Evolutionary conservation across 1,140 invertebrate species (phyloP), one percentile per base, ranked within the genome.

Genomic region (Anadara kagoshimensis): DNA sequence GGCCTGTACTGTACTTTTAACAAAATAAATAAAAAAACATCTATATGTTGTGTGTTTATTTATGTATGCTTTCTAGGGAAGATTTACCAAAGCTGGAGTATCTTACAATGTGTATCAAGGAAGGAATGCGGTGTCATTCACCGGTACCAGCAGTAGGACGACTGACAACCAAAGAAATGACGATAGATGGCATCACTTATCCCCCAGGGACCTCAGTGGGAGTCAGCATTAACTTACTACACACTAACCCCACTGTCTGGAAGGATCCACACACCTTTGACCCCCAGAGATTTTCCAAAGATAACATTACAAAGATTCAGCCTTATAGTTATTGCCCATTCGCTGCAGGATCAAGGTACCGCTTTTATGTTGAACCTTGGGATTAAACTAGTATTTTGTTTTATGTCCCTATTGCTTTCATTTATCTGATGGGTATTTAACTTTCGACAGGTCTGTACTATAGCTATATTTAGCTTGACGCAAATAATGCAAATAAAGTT

Each of bases 101-200:
- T 69, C 58, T 90, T 67, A 87, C 88, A 53, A 78, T 83, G 49
- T 87, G 87, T 53, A 75, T 90, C 10, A 86, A 87, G 65, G 90
- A 90, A 75, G 71, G 83, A 4, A 81, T 89, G 73, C 73, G 89
- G 62, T 57, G 89, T 29, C 86, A 84, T 69, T 72, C 82, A 11
- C 86, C 89, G 2, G 82, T 89, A 0, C 94, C 61, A 43, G 44
- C 57, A 1, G 53, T 71, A 78, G 93, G 93, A 1, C 90, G 95
- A 64, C 88, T 93, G 69, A 81, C 94, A 2, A 93, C 92, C 59
- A 89, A 94, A 82, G 93, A 95, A 65, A 87, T 90, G 29, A 67
- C 49, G 82, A 82, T 91, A 22, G 82, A 80, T 69, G 80, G 80
- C 7, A 36, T 51, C 16, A 59, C 14, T 4, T 16, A 81, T 2